Percentiles rank a stretch among this genome's conserved stretches.
phyloP scores from a whole-genome alignment of 2,888 invertebrate genomes.

The Anorthoa munda region DNA sequence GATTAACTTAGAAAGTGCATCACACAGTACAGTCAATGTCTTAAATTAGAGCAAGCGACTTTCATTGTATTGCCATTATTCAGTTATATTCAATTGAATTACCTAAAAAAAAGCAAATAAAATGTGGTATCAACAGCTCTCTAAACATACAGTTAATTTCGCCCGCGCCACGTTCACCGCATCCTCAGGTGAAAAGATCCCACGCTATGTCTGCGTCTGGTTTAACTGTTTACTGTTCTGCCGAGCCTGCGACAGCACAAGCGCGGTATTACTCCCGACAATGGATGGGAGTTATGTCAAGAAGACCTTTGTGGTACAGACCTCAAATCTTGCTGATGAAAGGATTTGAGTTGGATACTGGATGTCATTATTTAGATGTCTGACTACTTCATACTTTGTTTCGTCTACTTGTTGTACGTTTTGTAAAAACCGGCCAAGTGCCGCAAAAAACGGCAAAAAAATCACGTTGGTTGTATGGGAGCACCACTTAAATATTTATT shows the following conservation, averaged over 20 bases:
- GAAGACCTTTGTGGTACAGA: constrained; percentile 38
- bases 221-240: constrained; percentile 80
- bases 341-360: constrained; percentile 29
- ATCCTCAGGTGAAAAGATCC: constrained; percentile 89
- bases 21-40: too few species aligned
- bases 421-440: too few species aligned
- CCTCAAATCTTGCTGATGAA: constrained; percentile 37
- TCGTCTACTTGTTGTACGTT: too few species aligned
- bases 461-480: too few species aligned
- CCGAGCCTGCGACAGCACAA: constrained; percentile 51
- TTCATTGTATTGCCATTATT: too few species aligned
- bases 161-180: constrained; percentile 73
- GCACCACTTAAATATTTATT: too few species aligned
- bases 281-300: constrained; percentile 55
- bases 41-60: too few species aligned
- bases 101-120: background rate
- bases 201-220: constrained; percentile 86
- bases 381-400: background rate
- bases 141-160: constrained; percentile 68
- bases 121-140: constrained; percentile 69
- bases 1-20: too few species aligned
- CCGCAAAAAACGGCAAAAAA: too few species aligned
- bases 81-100: too few species aligned
- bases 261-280: constrained; percentile 54
- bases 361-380: constrained; percentile 4